Evolutionary conservation across 2,888 invertebrate species (phyloP).

Genomic region (Anagyrus pseudococci): DNA sequence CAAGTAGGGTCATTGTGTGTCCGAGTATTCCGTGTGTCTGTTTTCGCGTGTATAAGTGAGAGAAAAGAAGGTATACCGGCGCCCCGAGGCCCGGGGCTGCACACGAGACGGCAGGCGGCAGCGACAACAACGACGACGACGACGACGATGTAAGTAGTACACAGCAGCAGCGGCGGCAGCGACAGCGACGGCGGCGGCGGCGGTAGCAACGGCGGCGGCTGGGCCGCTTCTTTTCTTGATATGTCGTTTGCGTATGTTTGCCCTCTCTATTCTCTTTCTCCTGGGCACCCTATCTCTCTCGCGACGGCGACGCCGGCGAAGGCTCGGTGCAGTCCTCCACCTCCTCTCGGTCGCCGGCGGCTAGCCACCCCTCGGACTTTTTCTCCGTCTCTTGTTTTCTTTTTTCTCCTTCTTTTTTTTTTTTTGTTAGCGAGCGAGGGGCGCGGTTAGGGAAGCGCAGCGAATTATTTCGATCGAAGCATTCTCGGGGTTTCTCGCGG

Average conservation of each 20-base stretch:
- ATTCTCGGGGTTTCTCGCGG: slow-evolving; percentile 44
- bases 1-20: no score
- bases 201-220: slow-evolving; percentile 4
- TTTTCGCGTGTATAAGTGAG: background rate
- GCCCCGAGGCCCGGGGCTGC: no score
- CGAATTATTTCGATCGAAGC: slow-evolving; percentile 31
- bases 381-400: no score
- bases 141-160: background rate
- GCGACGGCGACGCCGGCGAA: background rate
- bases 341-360: no score
- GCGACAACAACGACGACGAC: slow-evolving; percentile 3
- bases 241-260: slow-evolving; percentile 44
- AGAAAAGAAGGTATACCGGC: no score
- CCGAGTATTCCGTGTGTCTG: no score
- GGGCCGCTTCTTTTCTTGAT: slow-evolving; percentile 38
- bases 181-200: background rate
- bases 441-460: slow-evolving; percentile 35
- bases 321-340: no score
- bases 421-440: background rate
- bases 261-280: background rate
- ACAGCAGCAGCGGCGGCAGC: background rate
- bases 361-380: no score
- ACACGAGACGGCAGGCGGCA: background rate
- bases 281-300: no score
- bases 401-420: no score